Evolutionary conservation across 2,113 vertebrate species (phyloP).

Genomic region (Lepidothrix coronata): DNA sequence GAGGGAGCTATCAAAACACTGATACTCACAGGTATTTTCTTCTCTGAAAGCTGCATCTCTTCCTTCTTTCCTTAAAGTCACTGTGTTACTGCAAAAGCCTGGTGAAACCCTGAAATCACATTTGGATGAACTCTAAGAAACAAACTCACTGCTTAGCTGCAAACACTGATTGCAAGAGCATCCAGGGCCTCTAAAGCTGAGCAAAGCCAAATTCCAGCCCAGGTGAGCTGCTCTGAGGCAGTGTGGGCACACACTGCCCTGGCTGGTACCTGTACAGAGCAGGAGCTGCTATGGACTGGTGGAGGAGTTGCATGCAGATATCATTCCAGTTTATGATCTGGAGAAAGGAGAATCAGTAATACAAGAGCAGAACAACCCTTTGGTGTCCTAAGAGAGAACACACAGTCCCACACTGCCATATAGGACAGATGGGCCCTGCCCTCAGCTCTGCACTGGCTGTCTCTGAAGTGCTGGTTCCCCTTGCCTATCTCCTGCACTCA

Average conservation of each 20-base stretch:
- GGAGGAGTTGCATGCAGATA: neutral
- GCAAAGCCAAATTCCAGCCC: neutral
- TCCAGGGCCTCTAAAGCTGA: neutral
- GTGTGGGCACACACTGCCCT: neutral
- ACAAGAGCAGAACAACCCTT: neutral
- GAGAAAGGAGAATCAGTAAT: neutral
- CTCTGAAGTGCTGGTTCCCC: neutral
- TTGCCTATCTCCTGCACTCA: neutral
- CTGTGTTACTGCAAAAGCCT: neutral
- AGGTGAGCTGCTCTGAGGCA: neutral
- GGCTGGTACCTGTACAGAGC: neutral
- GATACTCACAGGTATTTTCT: neutral
- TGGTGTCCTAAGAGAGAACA: neutral
- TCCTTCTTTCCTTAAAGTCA: neutral
- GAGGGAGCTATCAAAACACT: neutral
- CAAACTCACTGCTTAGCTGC: neutral
- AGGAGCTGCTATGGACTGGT: neutral
- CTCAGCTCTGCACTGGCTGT: neutral
- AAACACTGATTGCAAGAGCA: neutral
- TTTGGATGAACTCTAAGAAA: neutral
- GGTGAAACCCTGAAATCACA: neutral
- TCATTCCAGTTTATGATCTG: neutral
- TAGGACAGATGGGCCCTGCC: neutral
- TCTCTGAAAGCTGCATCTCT: neutral
- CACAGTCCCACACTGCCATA: fast-evolving